A percentile compares a stretch with the other conserved stretches of the same genome.
These are phyloP conservation scores for Lamproptera curius DNA, from an alignment of 2,888 invertebrate genomes.

Conservation along the genomic window DNA sequence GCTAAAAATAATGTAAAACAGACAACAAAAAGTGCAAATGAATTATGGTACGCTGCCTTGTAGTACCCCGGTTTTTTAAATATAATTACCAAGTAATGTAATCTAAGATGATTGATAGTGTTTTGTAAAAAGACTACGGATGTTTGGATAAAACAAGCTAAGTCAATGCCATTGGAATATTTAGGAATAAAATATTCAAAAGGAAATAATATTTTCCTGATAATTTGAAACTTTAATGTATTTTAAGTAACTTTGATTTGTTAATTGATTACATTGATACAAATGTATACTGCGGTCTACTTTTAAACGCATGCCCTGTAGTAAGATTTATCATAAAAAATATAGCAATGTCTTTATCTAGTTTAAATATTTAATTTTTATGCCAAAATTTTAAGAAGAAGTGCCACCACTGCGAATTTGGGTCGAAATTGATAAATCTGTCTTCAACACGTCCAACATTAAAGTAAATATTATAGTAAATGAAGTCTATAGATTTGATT, in stretches of 20 bases:
- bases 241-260: neutral
- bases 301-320: neutral
- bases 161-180: neutral
- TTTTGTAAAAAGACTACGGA: constrained; percentile 4
- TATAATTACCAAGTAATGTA: constrained; percentile 8
- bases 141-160: neutral
- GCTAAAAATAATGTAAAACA: neutral
- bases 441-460: no score
- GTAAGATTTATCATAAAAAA: no score
- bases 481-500: no score
- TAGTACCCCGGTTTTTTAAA: constrained; percentile 5
- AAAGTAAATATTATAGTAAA: no score
- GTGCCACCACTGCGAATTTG: no score
- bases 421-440: no score
- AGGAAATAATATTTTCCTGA: neutral
- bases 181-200: neutral
- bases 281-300: neutral
- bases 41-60: constrained; percentile 7
- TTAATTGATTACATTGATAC: neutral
- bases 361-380: no score
- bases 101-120: constrained; percentile 4
- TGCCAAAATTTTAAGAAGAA: no score
- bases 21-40: neutral
- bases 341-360: no score
- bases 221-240: neutral